Conservation (phyloP, 2,888 invertebrate species). For the Abrostola triplasia region DNA sequence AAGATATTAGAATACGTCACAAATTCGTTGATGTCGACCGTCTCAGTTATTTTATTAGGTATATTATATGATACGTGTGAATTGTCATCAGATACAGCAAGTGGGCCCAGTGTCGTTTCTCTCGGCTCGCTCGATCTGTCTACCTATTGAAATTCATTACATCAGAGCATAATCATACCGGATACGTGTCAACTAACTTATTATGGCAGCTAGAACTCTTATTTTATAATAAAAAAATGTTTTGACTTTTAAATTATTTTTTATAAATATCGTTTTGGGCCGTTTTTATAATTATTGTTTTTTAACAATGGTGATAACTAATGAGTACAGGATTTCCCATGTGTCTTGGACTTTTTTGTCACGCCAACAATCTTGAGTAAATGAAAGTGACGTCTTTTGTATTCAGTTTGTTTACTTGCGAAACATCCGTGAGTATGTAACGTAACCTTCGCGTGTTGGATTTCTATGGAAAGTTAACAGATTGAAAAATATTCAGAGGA, state of each 20-base stretch:
- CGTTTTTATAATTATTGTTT: not conserved
- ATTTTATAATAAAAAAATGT: conserved; percentile 55
- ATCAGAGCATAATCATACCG: conserved; percentile 77
- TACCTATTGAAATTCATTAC: conserved; percentile 72
- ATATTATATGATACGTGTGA: conserved; percentile 20
- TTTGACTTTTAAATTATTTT: conserved; percentile 18
- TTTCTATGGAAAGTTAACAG: conserved; percentile 41
- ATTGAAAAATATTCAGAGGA: conserved; percentile 33
- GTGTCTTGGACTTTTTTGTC: conserved; percentile 33
- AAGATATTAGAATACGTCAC: conserved; percentile 42
- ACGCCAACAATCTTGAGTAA: conserved; percentile 40
- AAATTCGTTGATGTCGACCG: conserved; percentile 34
- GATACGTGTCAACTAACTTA: conserved; percentile 73
- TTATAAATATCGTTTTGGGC: not conserved
- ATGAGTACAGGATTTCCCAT: conserved; percentile 38
- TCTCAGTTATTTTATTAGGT: conserved; percentile 26
- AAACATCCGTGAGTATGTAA: conserved; percentile 64
- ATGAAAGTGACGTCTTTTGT: conserved; percentile 66
- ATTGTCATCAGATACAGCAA: conserved; percentile 56
- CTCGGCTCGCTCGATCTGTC: conserved; percentile 47
- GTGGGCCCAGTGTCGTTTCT: conserved; percentile 55
- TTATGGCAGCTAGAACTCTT: conserved; percentile 71
- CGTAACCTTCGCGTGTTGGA: conserved; percentile 53
- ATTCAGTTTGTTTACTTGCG: conserved; percentile 65
- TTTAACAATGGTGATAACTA: conserved; percentile 1